These are phyloP conservation scores for Dromas ardeola DNA, from an alignment of 2,113 vertebrate species.

Conservation along the genomic window DNA sequence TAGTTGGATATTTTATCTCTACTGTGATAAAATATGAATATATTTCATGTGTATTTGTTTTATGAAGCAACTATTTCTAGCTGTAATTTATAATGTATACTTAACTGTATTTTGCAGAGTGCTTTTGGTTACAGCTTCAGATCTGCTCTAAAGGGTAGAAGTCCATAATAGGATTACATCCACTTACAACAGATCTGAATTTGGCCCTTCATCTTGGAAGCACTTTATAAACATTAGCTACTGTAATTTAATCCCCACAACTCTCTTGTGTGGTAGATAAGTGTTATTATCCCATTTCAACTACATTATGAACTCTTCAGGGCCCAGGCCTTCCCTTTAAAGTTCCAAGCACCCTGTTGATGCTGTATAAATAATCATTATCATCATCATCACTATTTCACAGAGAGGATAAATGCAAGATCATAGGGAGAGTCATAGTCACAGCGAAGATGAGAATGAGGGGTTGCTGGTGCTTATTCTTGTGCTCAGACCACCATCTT, in stretches of 20 bases:
- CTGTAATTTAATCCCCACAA: slow-evolving; percentile 66
- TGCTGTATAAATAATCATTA: slow-evolving; percentile 69
- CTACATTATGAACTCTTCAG: slow-evolving; percentile 67
- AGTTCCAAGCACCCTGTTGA: slow-evolving; percentile 63
- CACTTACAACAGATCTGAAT: slow-evolving; percentile 66
- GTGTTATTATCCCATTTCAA: slow-evolving; percentile 71
- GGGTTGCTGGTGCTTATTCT: slow-evolving; percentile 51
- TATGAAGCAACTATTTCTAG: neutral
- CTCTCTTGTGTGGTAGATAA: slow-evolving; percentile 66
- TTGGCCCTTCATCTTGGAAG: slow-evolving; percentile 70
- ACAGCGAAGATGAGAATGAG: slow-evolving; percentile 28
- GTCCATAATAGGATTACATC: slow-evolving; percentile 63
- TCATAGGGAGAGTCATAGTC: slow-evolving; percentile 58
- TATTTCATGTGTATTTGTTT: slow-evolving; percentile 1
- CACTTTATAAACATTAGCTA: slow-evolving; percentile 70
- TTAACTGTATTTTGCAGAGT: slow-evolving; percentile 56
- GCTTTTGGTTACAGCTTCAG: slow-evolving; percentile 58
- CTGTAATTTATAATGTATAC: slow-evolving; percentile 1
- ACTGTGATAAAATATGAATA: neutral
- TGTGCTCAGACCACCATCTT: slow-evolving; percentile 1
- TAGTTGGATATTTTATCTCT: neutral
- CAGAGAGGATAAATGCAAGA: slow-evolving; percentile 65
- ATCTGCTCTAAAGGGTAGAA: slow-evolving; percentile 53
- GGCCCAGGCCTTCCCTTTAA: slow-evolving; percentile 65
- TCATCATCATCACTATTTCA: slow-evolving; percentile 64